Evolutionary conservation across 2,888 invertebrate genomes (phyloP).

Genomic region (Sepiola atlantica): DNA sequence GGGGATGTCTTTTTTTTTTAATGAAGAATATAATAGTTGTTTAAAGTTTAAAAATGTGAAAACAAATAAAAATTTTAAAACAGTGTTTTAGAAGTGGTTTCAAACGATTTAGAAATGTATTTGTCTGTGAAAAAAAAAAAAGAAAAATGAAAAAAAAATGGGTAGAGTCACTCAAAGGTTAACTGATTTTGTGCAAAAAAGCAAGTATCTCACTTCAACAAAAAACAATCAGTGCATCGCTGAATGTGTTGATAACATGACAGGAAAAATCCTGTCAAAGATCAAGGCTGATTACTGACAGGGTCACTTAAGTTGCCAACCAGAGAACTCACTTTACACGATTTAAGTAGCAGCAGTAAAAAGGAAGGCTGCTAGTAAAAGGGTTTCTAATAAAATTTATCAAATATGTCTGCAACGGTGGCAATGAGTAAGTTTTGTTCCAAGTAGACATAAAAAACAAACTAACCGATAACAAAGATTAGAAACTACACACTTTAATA

Average conservation of each 20-base stretch:
- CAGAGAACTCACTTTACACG: neutral
- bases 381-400: neutral
- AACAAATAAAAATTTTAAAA: no score
- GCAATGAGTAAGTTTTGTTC: neutral
- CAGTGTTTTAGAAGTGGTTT: neutral
- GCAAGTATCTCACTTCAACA: neutral
- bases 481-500: neutral
- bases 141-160: neutral
- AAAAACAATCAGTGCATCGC: neutral
- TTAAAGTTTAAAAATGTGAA: no score
- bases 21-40: no score
- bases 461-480: neutral
- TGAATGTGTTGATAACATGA: neutral
- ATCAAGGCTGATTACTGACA: neutral
- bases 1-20: no score
- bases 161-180: neutral
- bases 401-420: neutral
- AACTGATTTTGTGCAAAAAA: neutral
- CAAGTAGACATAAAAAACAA: neutral
- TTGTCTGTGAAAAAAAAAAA: neutral
- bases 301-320: neutral
- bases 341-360: neutral
- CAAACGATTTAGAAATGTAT: neutral
- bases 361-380: neutral
- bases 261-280: neutral